Conservation (phyloP, 2,797 vertebrate genomes). For the Schizopygopsis malacanthus region DNA sequence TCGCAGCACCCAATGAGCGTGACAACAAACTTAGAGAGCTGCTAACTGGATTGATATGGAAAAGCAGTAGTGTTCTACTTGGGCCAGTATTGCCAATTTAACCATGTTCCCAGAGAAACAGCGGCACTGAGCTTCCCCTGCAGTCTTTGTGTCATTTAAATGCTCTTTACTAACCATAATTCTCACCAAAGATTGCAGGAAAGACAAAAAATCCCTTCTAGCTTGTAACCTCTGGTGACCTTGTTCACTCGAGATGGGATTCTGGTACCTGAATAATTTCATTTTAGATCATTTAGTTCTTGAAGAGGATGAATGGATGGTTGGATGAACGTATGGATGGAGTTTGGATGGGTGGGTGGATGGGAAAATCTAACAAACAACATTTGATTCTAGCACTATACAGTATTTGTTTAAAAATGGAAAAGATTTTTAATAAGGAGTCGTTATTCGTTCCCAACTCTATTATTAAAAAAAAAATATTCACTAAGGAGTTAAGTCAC, state of each 20-base stretch:
- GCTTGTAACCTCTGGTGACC: background rate
- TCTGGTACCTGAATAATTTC: background rate
- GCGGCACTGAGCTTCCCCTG: background rate
- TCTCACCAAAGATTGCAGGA: background rate
- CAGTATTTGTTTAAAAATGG: background rate
- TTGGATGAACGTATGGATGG: background rate
- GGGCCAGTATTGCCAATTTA: background rate
- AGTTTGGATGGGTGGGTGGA: background rate
- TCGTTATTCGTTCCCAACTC: background rate
- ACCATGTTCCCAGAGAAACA: slow-evolving; percentile 5
- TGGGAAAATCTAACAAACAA: background rate
- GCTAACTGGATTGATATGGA: slow-evolving; percentile 30
- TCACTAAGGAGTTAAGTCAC: background rate
- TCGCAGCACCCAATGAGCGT: background rate
- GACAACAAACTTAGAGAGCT: slow-evolving; percentile 12
- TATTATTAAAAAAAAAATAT: background rate
- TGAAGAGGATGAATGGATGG: background rate
- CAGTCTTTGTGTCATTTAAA: background rate
- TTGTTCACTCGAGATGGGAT: background rate
- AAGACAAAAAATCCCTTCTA: background rate
- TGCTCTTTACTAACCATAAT: background rate
- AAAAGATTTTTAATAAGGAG: background rate
- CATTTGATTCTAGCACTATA: background rate
- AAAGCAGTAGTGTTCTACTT: background rate
- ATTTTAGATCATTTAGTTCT: background rate